Evolutionary conservation across 2,888 invertebrate genomes (phyloP).

Genomic region (Cryptocephalus primarius): DNA sequence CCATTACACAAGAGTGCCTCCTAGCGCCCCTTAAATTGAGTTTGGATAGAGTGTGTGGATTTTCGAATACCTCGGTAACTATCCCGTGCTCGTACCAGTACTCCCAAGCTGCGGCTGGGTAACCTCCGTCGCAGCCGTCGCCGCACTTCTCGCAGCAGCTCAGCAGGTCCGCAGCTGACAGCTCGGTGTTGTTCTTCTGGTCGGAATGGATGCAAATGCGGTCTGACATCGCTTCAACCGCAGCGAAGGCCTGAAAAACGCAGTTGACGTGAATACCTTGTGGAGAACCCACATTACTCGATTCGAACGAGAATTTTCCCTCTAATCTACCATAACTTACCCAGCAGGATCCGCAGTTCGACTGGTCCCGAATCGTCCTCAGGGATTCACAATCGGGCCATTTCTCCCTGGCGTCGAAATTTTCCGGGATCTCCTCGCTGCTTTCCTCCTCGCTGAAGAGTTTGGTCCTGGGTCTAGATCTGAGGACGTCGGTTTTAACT

Average conservation of each 20-base stretch:
- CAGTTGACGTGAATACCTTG: neutral
- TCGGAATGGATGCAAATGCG: slow-evolving; percentile 68
- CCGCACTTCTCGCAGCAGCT: slow-evolving; percentile 57
- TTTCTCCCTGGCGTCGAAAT: slow-evolving; percentile 63
- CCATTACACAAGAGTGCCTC: too few relatives aligned
- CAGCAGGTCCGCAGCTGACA: slow-evolving; percentile 71
- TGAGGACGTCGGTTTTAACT: neutral
- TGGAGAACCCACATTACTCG: neutral
- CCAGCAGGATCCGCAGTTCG: slow-evolving; percentile 86
- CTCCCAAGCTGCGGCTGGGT: slow-evolving; percentile 67
- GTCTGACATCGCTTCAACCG: slow-evolving; percentile 79
- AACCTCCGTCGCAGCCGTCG: slow-evolving; percentile 74
- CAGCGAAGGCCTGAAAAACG: slow-evolving; percentile 54
- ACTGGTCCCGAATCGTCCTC: slow-evolving; percentile 66
- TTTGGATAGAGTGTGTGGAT: slow-evolving; percentile 56
- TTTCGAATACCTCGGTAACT: slow-evolving; percentile 59
- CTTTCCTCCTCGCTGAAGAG: neutral
- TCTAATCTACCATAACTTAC: slow-evolving; percentile 29
- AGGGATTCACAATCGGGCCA: slow-evolving; percentile 80
- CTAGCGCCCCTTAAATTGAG: slow-evolving; percentile 29
- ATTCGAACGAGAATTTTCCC: too few relatives aligned
- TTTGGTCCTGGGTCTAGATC: neutral
- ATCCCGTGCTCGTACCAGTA: slow-evolving; percentile 73
- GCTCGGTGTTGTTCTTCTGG: slow-evolving; percentile 53
- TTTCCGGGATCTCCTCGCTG: slow-evolving; percentile 45